Conservation (phyloP, 2,797 vertebrate species). For the Tenualosa thibaudeaui region DNA sequence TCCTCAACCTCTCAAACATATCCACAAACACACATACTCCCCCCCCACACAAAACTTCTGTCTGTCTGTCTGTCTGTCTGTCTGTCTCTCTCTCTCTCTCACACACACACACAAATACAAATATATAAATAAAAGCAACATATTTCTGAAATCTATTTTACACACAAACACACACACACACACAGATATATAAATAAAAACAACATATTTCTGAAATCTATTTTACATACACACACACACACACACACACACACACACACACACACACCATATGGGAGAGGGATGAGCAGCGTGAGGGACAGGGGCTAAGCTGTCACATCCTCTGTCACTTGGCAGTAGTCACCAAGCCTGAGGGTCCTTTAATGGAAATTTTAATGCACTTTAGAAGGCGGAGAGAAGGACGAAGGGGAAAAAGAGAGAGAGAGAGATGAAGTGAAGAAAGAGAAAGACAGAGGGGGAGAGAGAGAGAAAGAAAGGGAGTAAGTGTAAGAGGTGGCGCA, state of each 20-base stretch:
- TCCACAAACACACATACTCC: no score
- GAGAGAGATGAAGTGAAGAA: background rate
- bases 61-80: no score
- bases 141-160: background rate
- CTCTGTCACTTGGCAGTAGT: slow-evolving; percentile 34
- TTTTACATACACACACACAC: background rate
- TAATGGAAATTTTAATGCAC: slow-evolving; percentile 8
- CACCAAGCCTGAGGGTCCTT: background rate
- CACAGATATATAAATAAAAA: background rate
- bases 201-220: background rate
- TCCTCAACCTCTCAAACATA: no score
- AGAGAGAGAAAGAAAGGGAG: background rate
- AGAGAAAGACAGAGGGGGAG: background rate
- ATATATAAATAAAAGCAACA: background rate
- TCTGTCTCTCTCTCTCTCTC: background rate
- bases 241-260: slow-evolving; percentile 3
- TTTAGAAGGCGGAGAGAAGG: slow-evolving; percentile 1
- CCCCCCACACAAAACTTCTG: no score
- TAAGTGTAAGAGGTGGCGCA: background rate
- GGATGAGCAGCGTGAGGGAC: background rate
- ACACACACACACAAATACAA: background rate
- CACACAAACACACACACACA: slow-evolving; percentile 1
- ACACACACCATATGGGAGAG: background rate
- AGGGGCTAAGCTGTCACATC: slow-evolving; percentile 42
- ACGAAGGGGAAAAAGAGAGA: background rate